Evolutionary conservation across 2,888 invertebrate genomes (phyloP), one percentile per base, ranked within the genome.

Genomic region (Cephus pygmeus): DNA sequence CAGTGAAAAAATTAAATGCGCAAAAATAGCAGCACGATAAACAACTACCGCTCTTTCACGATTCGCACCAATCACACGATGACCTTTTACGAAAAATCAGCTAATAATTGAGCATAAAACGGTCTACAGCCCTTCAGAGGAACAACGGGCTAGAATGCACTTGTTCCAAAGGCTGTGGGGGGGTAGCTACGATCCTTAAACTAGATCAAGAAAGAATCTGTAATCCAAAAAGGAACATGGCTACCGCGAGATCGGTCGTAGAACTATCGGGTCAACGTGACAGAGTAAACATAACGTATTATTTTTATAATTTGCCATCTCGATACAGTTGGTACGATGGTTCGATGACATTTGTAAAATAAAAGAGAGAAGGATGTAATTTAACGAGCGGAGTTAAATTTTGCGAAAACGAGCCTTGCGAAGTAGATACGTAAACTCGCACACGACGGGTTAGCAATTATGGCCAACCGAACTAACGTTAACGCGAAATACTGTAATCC

Each of bases 301-400:
- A 90, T 91, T 91, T 90, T 90, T 88, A 87, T 90, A 90, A 89
- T 90, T 90, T 89, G 80, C 80, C 85, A 83, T 84, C 83, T 83
- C 84, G 76, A 82, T 81, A 78, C 75, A 79, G 83, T 87, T 87
- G 88, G 84, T 83, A 84, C 81, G 84, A 87, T 86, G 86, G 88
- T 86, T 86, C 81, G 79, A 79, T 77, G 81, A 83, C 77, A 82
- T 83, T 82, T 79, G 81, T 79, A 78, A 80, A 81, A 80, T 83
- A 84, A 80, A 81, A 81, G 9, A 56, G 23, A 23, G 23, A 56
- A 56, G 15, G 81, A 82, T 77, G 77, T 79, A 77, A 81, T 34
- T 76, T 76, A 73, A 79, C 79, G 79, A 78, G 78, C 77, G 81
- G 78, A 79, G 80, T 79, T 79, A 77, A 81, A 79, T 81, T 79